phyloP scores from a whole-genome alignment of 2,888 invertebrate species.

The Camponotus fellah region DNA sequence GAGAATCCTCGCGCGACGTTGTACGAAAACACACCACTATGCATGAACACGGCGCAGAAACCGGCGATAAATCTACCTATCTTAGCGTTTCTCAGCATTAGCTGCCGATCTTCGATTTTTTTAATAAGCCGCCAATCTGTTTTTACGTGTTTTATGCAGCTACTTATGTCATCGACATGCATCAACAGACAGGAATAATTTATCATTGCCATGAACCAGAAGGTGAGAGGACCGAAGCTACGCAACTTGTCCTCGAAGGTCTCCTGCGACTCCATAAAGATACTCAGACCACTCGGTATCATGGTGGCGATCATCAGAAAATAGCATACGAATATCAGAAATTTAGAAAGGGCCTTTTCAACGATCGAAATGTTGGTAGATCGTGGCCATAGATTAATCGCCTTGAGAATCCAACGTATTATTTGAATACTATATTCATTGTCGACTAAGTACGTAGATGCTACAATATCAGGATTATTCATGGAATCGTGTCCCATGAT shows the following conservation, averaged over 20 bases:
- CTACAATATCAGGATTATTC: background rate
- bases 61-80: slow-evolving; percentile 67
- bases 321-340: slow-evolving; percentile 48
- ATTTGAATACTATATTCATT: slow-evolving; percentile 65
- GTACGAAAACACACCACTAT: slow-evolving; percentile 62
- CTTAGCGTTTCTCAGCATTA: slow-evolving; percentile 73
- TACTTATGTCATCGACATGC: slow-evolving; percentile 65
- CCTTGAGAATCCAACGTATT: slow-evolving; percentile 68
- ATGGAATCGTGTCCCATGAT: slow-evolving; percentile 21
- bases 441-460: background rate
- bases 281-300: slow-evolving; percentile 69
- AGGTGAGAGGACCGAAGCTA: slow-evolving; percentile 74
- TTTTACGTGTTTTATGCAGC: slow-evolving; percentile 72
- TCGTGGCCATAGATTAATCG: slow-evolving; percentile 71
- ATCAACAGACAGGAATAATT: slow-evolving; percentile 74
- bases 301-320: slow-evolving; percentile 67
- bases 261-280: slow-evolving; percentile 66
- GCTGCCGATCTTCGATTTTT: slow-evolving; percentile 56
- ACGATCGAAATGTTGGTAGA: slow-evolving; percentile 12
- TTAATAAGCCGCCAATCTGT: slow-evolving; percentile 71
- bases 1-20: slow-evolving; percentile 27
- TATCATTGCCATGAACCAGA: slow-evolving; percentile 70
- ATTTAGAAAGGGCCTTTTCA: slow-evolving; percentile 25
- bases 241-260: slow-evolving; percentile 42
- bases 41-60: slow-evolving; percentile 65